Percentiles rank a stretch among this genome's conserved stretches.
Evolutionary conservation across 2,797 vertebrate species (phyloP).

Genomic region (Falco rusticolus): DNA sequence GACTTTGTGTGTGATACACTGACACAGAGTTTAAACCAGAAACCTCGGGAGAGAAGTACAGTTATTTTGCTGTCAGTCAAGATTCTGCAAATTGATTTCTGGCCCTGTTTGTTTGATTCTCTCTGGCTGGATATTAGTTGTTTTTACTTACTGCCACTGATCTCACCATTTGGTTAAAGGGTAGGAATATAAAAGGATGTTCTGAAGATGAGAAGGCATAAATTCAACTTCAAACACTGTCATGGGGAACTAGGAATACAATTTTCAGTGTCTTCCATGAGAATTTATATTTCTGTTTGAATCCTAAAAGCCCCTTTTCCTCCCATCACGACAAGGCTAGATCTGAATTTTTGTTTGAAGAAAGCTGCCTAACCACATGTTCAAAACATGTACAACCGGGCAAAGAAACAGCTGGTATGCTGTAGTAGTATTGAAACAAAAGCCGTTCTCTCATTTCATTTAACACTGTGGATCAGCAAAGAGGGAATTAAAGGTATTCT

Average conservation of each 20-base stretch:
- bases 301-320: background rate
- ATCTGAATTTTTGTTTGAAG: background rate
- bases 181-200: background rate
- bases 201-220: background rate
- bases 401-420: background rate
- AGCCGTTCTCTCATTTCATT: background rate
- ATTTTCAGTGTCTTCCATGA: background rate
- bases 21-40: background rate
- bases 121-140: background rate
- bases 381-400: background rate
- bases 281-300: background rate
- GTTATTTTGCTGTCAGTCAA: background rate
- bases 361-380: background rate
- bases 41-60: background rate
- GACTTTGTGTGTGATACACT: background rate
- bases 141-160: background rate
- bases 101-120: background rate
- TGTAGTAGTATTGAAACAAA: background rate
- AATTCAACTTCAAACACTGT: background rate
- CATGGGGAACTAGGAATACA: background rate
- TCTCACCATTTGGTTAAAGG: background rate
- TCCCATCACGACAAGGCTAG: background rate
- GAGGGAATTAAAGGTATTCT: background rate
- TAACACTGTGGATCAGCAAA: background rate
- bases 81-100: conserved; percentile 22